Evolutionary conservation across 2,113 vertebrate species (phyloP).

Genomic region (Accipiter cooperii): DNA sequence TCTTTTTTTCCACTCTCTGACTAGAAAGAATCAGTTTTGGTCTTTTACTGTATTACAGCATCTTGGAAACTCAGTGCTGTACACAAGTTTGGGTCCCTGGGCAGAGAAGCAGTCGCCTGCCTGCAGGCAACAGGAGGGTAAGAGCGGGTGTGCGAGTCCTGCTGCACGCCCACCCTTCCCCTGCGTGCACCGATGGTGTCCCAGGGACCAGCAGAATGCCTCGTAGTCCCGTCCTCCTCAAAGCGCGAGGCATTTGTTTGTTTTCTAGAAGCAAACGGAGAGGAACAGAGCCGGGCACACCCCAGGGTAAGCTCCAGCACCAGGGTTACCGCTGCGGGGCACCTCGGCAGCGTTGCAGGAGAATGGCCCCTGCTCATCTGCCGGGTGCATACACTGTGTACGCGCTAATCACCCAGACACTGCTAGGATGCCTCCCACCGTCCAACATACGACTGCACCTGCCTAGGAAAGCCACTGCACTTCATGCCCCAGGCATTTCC

Average conservation of each 20-base stretch:
- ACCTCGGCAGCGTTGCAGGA: fast-evolving
- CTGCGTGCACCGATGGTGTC: fast-evolving
- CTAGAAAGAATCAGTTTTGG: neutral
- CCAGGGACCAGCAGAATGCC: neutral
- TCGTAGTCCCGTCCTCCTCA: neutral
- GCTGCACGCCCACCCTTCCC: neutral
- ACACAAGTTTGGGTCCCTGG: no score
- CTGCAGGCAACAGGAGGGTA: fast-evolving
- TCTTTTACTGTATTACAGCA: neutral
- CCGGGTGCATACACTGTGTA: fast-evolving
- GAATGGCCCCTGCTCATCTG: neutral
- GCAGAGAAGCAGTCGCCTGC: fast-evolving
- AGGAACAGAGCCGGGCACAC: neutral
- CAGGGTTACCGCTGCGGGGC: neutral
- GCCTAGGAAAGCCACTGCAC: neutral
- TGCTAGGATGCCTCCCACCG: neutral
- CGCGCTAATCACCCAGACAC: fast-evolving
- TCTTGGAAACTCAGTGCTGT: neutral
- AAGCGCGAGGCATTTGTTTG: no score
- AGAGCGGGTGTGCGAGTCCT: neutral
- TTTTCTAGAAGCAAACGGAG: neutral
- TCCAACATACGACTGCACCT: neutral
- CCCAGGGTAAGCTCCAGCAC: neutral
- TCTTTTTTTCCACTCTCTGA: neutral
- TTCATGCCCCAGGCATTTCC: neutral